Base-by-base conservation (phyloP, 1,140 invertebrate species). In the Aphaenogaster floridana region DNA sequence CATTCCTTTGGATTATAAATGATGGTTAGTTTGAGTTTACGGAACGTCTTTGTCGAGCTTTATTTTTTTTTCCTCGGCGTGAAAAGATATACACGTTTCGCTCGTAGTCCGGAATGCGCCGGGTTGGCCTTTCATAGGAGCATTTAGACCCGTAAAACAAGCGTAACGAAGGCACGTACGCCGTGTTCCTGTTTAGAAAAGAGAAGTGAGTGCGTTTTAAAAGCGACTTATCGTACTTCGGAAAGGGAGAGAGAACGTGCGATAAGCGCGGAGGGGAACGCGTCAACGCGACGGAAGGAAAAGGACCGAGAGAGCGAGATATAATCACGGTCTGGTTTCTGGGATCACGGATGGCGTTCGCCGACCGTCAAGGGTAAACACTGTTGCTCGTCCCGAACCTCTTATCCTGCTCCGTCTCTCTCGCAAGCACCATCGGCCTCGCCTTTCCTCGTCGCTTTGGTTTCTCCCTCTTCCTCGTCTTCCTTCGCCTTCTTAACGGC, bases 311-410 rank as follows among this genome's bases (percentile, higher is more conserved):
- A 48, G 59, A 84, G 76, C 68, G 61, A 57, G 69, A 76, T 79
- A 74, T 86, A 87, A 89, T 77, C 63, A 86, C 76, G 91, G 88
- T 92, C 92, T 92, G 92, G 91, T 92, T 92, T 91, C 92, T 85
- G 86, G 74, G 87, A 92, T 93, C 92, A 88, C 76, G 90, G 90
- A 87, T 89, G 87, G 88, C 90, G 87, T 92, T 92, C 88, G 68
- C 86, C 74, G 50, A 81, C 74, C 87, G 52, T 87, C 86, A 76
- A 91, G 91, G 84, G 92, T 92, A 91, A 92, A 92, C 91, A 93
- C 91, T 92, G 92, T 92, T 92, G 92, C 92, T 91, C 87, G 88
- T 87, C 87, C 59, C 88, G 88, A 87, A 88, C 74, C 74, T 90
- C 79, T 86, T 81, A 63, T 66, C 66, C 64, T 28, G 84, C 71